A percentile compares a stretch with the other conserved stretches of the same genome.
These are phyloP conservation scores for Climacteris rufus DNA, from an alignment of 2,113 vertebrate species.

Conservation along the genomic window DNA sequence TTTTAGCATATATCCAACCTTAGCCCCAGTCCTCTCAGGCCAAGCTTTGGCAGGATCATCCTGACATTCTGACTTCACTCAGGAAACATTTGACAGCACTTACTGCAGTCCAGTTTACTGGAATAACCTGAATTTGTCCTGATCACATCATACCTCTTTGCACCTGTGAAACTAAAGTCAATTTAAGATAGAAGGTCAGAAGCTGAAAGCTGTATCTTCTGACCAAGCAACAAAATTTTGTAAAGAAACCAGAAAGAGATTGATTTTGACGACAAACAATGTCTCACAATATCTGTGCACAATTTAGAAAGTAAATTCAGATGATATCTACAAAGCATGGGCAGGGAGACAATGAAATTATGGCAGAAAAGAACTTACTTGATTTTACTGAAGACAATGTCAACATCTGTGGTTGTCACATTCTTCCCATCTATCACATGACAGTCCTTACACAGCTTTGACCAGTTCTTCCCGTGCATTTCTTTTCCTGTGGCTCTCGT, in stretches of 20 bases:
- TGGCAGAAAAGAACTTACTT: conserved; percentile 77
- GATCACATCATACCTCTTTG: background rate
- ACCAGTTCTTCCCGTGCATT: conserved; percentile 97
- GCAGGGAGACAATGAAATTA: background rate
- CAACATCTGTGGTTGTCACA: conserved; percentile 92
- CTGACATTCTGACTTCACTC: background rate
- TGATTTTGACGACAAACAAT: background rate
- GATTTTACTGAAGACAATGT: conserved; percentile 98
- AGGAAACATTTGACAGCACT: background rate
- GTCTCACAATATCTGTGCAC: background rate
- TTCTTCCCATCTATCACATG: conserved; percentile 88
- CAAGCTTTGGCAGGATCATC: background rate
- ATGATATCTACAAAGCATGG: background rate
- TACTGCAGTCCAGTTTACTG: background rate
- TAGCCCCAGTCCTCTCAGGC: background rate
- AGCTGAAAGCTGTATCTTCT: background rate
- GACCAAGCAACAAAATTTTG: background rate
- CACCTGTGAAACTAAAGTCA: background rate
- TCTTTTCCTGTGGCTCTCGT: conserved; percentile 90
- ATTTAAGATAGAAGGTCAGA: background rate
- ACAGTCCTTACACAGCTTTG: conserved; percentile 94
- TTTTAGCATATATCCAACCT: background rate
- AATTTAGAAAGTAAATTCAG: background rate
- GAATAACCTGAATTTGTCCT: background rate
- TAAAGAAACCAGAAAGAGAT: background rate